Conservation (phyloP, 1,140 invertebrate genomes). For the Kradibia gibbosae region DNA sequence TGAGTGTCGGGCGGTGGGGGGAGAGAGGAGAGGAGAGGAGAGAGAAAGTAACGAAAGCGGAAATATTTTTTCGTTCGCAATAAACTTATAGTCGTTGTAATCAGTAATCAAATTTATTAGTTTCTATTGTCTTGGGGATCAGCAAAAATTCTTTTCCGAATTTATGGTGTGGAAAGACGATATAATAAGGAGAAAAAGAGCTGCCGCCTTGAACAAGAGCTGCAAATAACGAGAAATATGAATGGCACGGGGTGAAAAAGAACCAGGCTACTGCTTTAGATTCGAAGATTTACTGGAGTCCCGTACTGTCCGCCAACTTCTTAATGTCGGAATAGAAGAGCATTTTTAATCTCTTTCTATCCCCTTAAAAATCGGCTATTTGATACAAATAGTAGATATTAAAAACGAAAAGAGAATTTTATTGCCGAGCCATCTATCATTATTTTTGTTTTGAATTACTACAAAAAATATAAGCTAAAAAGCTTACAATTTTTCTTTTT, state of each 20-base stretch:
- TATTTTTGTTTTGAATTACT: no score
- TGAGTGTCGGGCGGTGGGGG: no score
- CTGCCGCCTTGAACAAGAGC: slow-evolving; percentile 64
- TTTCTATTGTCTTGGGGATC: slow-evolving; percentile 73
- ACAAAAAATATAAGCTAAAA: no score
- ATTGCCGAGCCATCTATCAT: neutral
- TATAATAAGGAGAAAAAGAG: slow-evolving; percentile 72
- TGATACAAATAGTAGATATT: neutral
- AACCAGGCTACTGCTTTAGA: slow-evolving; percentile 31
- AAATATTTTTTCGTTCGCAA: slow-evolving; percentile 20
- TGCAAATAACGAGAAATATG: slow-evolving; percentile 73
- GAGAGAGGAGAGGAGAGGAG: slow-evolving; percentile 11
- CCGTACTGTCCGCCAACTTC: slow-evolving; percentile 68
- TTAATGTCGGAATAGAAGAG: slow-evolving; percentile 39
- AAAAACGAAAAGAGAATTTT: neutral
- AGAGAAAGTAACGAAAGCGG: slow-evolving; percentile 39
- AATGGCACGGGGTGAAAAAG: slow-evolving; percentile 60
- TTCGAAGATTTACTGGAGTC: slow-evolving; percentile 71
- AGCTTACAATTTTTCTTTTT: no score
- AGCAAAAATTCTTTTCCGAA: slow-evolving; percentile 72
- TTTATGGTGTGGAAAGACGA: slow-evolving; percentile 74
- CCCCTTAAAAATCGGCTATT: neutral
- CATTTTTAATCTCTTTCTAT: neutral
- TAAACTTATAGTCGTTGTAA: slow-evolving; percentile 60
- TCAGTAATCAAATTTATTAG: slow-evolving; percentile 75